Conservation (phyloP, 2,888 invertebrate species). For the Buathra laborator region DNA sequence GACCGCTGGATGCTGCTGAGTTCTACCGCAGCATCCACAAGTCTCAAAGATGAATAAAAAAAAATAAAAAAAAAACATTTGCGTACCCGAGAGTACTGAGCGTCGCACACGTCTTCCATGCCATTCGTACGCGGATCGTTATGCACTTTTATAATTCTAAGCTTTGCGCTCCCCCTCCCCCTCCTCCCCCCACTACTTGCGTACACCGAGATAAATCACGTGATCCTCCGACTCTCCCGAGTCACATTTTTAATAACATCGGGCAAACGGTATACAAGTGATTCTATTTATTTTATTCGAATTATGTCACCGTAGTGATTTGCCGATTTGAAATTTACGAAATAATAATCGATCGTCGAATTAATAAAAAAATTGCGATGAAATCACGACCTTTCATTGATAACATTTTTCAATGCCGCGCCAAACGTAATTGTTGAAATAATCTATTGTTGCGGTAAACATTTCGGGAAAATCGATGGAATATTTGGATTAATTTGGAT, state of each 20-base stretch:
- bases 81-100: constrained; percentile 11
- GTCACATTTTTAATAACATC: constrained; percentile 38
- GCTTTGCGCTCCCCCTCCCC: background rate
- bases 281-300: constrained; percentile 34
- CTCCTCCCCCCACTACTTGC: background rate
- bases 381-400: too few species aligned
- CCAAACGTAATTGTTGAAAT: too few species aligned
- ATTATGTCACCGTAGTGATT: constrained; percentile 11
- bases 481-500: too few species aligned
- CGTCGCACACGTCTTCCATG: constrained; percentile 18
- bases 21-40: constrained; percentile 26
- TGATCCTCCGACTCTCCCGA: constrained; percentile 20
- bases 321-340: background rate
- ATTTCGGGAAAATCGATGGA: too few species aligned
- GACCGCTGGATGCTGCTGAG: constrained; percentile 28
- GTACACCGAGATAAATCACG: constrained; percentile 2
- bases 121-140: constrained; percentile 30
- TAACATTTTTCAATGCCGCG: too few species aligned
- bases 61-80: background rate
- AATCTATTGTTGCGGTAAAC: too few species aligned
- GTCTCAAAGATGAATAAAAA: background rate
- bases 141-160: constrained; percentile 13
- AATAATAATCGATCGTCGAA: background rate
- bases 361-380: too few species aligned
- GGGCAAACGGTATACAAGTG: constrained; percentile 33